Base-by-base conservation (phyloP, 2,797 vertebrate species). In the Lacerta viridis region DNA sequence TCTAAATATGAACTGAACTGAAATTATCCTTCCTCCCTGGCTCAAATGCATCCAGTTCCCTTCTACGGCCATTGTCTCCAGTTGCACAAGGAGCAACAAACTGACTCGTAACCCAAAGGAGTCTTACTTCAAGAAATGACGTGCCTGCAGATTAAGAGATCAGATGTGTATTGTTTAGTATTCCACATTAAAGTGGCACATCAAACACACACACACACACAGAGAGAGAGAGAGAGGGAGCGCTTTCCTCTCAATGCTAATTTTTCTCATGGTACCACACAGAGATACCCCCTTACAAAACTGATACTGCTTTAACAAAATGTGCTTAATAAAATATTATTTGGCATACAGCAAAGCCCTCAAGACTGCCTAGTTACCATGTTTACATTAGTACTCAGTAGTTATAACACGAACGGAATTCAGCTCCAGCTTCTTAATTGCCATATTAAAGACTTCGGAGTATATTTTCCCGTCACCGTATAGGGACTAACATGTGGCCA, bases 341-440 rank as follows among this genome's bases (percentile, higher is more conserved):
- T 88, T 76, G 81, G 83, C 59, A 64, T 64, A 39, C 33, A 77
- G 88, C 41, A 29, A 77, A 79, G 72, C 41, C 69, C 75, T 82
- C 80, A 85, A 80, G 59, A 88, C 46, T 43, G 50, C 69, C 84
- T 79, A 59, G 75, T 92, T 90, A 85, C 29, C 78, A 76, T 81
- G 71, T 87, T 84, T 89, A 50, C 85, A 85, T 88, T 92, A 74
- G 69, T 86, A 80, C 84, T 74, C 76, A 83, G 88, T 71, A n/a
- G 83, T 88, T 87, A 39, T 66, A 80, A 74, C 83, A 91, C 27
- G 66, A 84, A 64, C 25, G 33, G 69, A 85, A 39, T 41, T 59
- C 61, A 75, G 71, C 84, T 25, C 2, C 17, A 9, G 75, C 80
- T 59, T 75, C 81, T 86, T 86, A 87, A 71, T 88, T 83, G 43